A percentile compares a stretch with the other conserved stretches of the same genome.
Evolutionary conservation across 2,113 vertebrate genomes (phyloP).

Genomic region (Nesospiza acunhae): DNA sequence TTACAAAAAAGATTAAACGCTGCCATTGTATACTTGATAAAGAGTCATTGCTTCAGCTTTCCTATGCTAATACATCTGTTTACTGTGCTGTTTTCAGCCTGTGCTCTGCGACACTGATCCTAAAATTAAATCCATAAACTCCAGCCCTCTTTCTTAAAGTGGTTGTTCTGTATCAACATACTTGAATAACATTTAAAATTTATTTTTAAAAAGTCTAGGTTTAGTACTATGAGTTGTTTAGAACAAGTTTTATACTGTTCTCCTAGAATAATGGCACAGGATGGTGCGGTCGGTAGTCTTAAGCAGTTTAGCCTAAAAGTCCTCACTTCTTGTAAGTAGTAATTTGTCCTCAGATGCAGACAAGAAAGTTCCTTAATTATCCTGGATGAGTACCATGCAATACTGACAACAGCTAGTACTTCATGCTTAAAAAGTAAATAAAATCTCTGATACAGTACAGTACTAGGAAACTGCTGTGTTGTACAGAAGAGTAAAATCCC

Average conservation of each 20-base stretch:
- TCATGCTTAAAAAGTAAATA: background rate
- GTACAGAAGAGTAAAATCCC: background rate
- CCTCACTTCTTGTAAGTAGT: background rate
- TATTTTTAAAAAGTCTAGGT: rapidly evolving
- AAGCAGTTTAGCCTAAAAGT: background rate
- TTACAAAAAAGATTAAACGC: background rate
- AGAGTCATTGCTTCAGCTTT: background rate
- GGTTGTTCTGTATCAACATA: background rate
- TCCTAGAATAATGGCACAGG: background rate
- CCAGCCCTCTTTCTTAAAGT: background rate
- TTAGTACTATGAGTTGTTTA: background rate
- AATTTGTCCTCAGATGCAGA: background rate
- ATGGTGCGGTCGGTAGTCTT: background rate
- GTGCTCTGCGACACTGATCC: background rate
- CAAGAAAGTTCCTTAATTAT: background rate
- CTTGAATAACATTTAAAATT: background rate
- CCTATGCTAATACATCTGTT: background rate
- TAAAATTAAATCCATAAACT: background rate
- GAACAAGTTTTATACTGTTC: background rate
- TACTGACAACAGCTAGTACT: background rate
- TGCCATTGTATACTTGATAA: background rate
- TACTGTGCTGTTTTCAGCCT: background rate
- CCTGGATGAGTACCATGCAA: background rate
- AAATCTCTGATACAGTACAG: background rate
- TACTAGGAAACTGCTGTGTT: background rate